Conservation (phyloP, 53 echinoderm and acorn worm species). For the Holothuria scabra region DNA sequence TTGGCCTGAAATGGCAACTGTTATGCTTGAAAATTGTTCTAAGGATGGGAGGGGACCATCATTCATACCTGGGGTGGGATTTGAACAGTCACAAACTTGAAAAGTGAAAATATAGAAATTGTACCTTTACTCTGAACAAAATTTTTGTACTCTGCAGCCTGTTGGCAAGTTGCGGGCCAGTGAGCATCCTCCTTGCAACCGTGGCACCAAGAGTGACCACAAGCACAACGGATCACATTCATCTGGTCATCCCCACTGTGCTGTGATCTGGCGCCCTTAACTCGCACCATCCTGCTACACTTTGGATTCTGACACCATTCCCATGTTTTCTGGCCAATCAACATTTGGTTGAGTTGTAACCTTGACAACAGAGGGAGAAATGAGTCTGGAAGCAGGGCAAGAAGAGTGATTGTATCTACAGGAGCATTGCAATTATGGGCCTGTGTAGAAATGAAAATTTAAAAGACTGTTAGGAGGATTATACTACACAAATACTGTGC, state of each 20-base stretch:
- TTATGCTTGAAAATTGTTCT: too few species aligned
- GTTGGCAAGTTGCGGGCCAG: slow-evolving; percentile 82
- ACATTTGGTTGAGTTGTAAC: slow-evolving; percentile 56
- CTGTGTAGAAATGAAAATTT: neutral
- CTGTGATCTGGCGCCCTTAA: neutral
- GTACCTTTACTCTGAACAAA: slow-evolving; percentile 35
- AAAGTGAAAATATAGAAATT: too few species aligned
- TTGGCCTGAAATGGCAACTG: too few species aligned
- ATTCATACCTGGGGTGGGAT: too few species aligned
- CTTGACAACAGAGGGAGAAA: slow-evolving; percentile 52
- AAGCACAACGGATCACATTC: slow-evolving; percentile 68
- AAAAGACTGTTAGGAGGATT: too few species aligned
- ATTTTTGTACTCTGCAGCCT: slow-evolving; percentile 65
- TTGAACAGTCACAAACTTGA: too few species aligned
- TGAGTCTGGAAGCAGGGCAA: slow-evolving; percentile 64
- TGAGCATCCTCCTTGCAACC: slow-evolving; percentile 76
- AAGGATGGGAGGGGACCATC: too few species aligned
- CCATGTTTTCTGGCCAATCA: slow-evolving; percentile 48
- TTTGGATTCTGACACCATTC: slow-evolving; percentile 72
- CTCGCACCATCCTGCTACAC: slow-evolving; percentile 67
- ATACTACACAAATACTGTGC: too few species aligned
- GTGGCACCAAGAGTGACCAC: slow-evolving; percentile 80
- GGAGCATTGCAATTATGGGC: slow-evolving; percentile 67
- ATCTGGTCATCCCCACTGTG: slow-evolving; percentile 22
- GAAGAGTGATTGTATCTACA: slow-evolving; percentile 69